These are phyloP conservation scores for Prunella himalayana DNA, from an alignment of 2,113 vertebrate genomes.

Conservation along the genomic window DNA sequence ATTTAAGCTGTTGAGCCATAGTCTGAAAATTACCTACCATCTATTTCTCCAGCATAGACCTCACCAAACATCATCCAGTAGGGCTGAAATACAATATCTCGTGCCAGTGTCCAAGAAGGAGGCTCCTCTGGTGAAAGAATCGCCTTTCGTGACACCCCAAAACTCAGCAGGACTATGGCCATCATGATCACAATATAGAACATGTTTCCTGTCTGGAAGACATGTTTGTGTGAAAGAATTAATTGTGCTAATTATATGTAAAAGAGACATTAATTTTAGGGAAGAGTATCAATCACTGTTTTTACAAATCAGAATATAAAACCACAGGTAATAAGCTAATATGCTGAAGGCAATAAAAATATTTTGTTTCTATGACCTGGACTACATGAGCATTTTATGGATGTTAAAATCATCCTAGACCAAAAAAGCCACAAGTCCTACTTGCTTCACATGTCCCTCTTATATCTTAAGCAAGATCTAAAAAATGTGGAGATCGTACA, in stretches of 20 bases:
- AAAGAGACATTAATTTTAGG: neutral
- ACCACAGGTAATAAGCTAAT: neutral
- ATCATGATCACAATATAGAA: constrained; percentile 98
- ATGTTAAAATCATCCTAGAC: neutral
- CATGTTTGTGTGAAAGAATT: neutral
- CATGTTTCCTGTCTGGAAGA: constrained; percentile 90
- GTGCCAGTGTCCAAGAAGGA: constrained; percentile 88
- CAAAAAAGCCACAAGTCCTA: neutral
- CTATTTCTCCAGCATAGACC: constrained; percentile 89
- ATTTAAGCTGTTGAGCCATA: neutral
- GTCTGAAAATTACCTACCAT: constrained; percentile 73
- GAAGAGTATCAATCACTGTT: neutral
- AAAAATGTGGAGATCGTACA: neutral
- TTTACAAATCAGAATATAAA: neutral
- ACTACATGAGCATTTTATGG: neutral
- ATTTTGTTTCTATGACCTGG: neutral
- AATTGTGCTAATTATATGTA: neutral
- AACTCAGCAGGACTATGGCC: constrained; percentile 93
- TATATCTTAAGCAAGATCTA: neutral
- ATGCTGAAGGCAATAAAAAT: neutral
- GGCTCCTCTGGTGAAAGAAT: constrained; percentile 87
- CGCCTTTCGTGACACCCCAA: constrained; percentile 91
- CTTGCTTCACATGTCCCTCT: neutral
- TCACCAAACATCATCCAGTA: constrained; percentile 99
- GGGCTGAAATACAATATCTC: constrained; percentile 90